Conservation (phyloP, 1,140 invertebrate species). For the Leucophenga varia region DNA sequence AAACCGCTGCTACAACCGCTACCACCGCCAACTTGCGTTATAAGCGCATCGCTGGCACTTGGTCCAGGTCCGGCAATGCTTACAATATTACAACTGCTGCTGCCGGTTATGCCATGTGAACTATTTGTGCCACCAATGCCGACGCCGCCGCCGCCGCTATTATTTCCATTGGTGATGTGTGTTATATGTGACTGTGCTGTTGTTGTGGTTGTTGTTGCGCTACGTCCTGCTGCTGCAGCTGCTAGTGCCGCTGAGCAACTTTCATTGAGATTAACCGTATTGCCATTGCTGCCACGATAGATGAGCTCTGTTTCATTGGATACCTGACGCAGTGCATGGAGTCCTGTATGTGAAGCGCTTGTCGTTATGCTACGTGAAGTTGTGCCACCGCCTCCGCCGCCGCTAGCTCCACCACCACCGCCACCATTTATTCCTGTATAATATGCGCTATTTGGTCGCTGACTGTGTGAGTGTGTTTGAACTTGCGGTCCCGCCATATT, state of each 20-base stretch:
- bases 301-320: constrained; percentile 50
- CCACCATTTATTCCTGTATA: constrained; percentile 47
- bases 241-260: constrained; percentile 14
- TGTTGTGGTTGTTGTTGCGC: constrained; percentile 28
- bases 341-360: constrained; percentile 43
- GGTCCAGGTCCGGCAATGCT: constrained; percentile 39
- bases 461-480: constrained; percentile 28
- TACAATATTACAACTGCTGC: constrained; percentile 11
- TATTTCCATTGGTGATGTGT: constrained; percentile 11
- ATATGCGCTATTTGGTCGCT: constrained; percentile 48
- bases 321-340: constrained; percentile 48
- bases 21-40: constrained; percentile 18
- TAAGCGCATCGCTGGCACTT: constrained; percentile 42
- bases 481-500: constrained; percentile 50
- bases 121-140: constrained; percentile 9
- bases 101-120: no score
- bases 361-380: constrained; percentile 24
- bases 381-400: constrained; percentile 7
- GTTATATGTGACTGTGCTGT: neutral
- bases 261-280: constrained; percentile 29
- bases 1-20: constrained; percentile 5
- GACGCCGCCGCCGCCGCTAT: neutral
- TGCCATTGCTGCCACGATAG: constrained; percentile 46
- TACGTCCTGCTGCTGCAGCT: constrained; percentile 12
- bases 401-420: constrained; percentile 9